These are phyloP conservation scores for Microtus oregoni DNA, from an alignment of 2,113 vertebrate species.

Conservation along the genomic window DNA sequence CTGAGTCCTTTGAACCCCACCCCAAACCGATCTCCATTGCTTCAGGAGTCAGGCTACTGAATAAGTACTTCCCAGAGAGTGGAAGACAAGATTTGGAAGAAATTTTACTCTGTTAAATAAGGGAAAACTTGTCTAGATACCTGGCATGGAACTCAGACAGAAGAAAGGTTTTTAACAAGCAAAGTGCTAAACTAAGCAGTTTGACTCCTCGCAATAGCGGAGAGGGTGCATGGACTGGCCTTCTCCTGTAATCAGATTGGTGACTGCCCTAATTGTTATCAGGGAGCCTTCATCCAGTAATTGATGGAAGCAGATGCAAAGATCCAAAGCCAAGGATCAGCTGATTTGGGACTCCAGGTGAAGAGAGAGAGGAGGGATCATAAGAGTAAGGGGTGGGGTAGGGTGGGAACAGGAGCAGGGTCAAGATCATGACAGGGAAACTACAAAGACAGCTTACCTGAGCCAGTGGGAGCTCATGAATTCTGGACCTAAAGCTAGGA, in stretches of 20 bases:
- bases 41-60: slow-evolving; percentile 23
- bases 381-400: too few species aligned
- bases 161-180: slow-evolving; percentile 82
- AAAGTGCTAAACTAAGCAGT: slow-evolving; percentile 88
- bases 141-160: slow-evolving; percentile 76
- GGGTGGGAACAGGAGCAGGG: too few species aligned
- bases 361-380: too few species aligned
- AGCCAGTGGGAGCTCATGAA: neutral
- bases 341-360: too few species aligned
- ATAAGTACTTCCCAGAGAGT: slow-evolving; percentile 31
- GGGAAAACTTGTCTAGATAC: slow-evolving; percentile 81
- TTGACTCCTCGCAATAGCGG: slow-evolving; percentile 79
- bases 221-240: neutral
- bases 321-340: too few species aligned
- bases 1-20: neutral
- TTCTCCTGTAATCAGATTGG: neutral
- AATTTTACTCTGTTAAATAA: slow-evolving; percentile 82
- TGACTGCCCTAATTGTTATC: neutral
- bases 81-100: slow-evolving; percentile 74
- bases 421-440: too few species aligned
- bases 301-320: neutral
- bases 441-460: too few species aligned
- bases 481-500: neutral
- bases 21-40: slow-evolving; percentile 39
- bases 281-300: neutral